Evolutionary conservation across 2,113 vertebrate species (phyloP), one percentile per base, ranked within the genome.

Genomic region (Phoenicopterus ruber): DNA sequence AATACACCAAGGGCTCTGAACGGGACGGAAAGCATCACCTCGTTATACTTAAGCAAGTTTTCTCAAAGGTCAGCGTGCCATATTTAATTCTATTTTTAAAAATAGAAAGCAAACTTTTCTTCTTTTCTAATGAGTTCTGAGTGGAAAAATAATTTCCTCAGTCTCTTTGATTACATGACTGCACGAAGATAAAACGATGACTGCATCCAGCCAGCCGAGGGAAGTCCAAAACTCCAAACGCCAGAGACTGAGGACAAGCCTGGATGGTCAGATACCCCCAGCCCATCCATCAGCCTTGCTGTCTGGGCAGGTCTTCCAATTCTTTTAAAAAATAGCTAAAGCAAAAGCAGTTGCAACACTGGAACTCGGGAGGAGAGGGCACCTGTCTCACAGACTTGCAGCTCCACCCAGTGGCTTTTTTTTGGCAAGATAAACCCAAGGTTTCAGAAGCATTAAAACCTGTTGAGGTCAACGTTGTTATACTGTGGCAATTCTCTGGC

Each of bases 321-420:
- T 9, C 69, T 40, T 36, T 29, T 38, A 7, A 57, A 65, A 34
- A 7, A 5, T 17, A 31, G 24, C 34, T 46, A 0, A 26, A 40
- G 32, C 77, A 31, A 11, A 49, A 49, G 55, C 9, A 2, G 21
- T 19, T 50, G 50, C 40, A 18, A 6, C 29, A 16, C n/a, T 79
- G 7, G 50, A n/a, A 7, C 62, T 29, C 13, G 0, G 1, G 18
- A 18, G 80, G 19, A 7, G 16, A 77, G 6, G 73, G 38, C 46
- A 22, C 58, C 88, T 28, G 80, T 95, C 72, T 87, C 90, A 18
- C 96, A 91, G 94, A 9, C 95, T 76, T 69, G 76, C 85, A 95
- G 96, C 93, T 95, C 97, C 96, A 96, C 91, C 96, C 91, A 79
- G 95, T 90, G 97, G 94, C 47, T 79, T 55, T 40, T 78, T 65